Conservation (phyloP, 2,888 invertebrate species). For the Meliscaeva auricollis region DNA sequence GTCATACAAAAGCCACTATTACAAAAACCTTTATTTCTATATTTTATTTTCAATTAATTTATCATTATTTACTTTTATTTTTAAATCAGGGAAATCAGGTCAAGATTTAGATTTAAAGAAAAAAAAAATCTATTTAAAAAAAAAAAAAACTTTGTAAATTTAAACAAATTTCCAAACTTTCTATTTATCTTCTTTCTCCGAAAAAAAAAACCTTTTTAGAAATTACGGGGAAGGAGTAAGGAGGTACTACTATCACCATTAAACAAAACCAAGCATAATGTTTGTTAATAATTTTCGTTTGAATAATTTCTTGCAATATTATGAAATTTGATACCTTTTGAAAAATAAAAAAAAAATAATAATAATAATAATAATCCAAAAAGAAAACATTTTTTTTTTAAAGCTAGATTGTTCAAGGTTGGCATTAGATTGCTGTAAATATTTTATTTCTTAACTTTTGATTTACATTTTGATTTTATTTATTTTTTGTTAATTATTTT, state of each 20-base stretch:
- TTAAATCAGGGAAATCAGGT: slow-evolving; percentile 30
- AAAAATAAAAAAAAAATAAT: slow-evolving; percentile 37
- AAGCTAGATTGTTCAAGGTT: slow-evolving; percentile 72
- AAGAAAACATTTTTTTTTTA: slow-evolving; percentile 28
- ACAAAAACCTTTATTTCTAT: slow-evolving; percentile 24
- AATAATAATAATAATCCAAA: neutral
- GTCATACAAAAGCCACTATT: slow-evolving; percentile 71
- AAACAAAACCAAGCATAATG: slow-evolving; percentile 61
- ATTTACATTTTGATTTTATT: slow-evolving; percentile 11
- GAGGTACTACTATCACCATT: slow-evolving; percentile 83
- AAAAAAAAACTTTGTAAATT: slow-evolving; percentile 32
- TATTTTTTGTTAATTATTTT: slow-evolving; percentile 36
- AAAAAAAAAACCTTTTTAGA: slow-evolving; percentile 80
- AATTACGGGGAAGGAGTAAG: slow-evolving; percentile 84
- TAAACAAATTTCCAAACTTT: slow-evolving; percentile 67
- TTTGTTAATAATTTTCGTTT: slow-evolving; percentile 70
- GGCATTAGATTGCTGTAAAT: slow-evolving; percentile 75
- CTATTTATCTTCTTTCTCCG: slow-evolving; percentile 75
- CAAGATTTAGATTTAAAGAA: slow-evolving; percentile 33
- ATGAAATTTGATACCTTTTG: slow-evolving; percentile 56
- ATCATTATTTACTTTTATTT: slow-evolving; percentile 1
- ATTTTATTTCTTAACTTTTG: slow-evolving; percentile 37
- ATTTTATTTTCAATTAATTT: slow-evolving; percentile 29
- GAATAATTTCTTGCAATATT: slow-evolving; percentile 70
- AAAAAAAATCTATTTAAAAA: slow-evolving; percentile 31